Base-by-base conservation (phyloP, 2,888 invertebrate species). In the Epinotia demarniana region DNA sequence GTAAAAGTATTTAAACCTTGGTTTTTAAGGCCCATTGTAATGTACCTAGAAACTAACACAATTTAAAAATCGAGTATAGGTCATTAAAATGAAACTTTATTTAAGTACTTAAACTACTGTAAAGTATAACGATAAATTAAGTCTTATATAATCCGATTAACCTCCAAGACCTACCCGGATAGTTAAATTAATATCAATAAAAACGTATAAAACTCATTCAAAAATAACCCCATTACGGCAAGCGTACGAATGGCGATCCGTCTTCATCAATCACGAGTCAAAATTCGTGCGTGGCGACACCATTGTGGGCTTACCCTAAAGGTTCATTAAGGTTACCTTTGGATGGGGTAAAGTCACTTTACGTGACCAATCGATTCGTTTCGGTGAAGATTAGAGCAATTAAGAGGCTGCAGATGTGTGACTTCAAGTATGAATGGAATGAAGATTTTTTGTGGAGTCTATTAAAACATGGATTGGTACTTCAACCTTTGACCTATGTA, bases 261-360 rank as follows among this genome's bases (percentile, higher is more conserved):
- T 87, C 87, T 82, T 82, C 84, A 87, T 87, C 86, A 81, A 84
- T 87, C 87, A 86, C 49, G 16, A 8, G 55, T 11, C 64, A 81
- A 81, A 81, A 83, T 83, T 82, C 83, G 58, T 70, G 77, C 78
- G 77, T 57, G 73, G 72, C 68, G 72, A 62, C 80, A 66, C 58
- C 79, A 82, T 85, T 83, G 82, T 85, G 33, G 23, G 60, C 68
- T 78, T 76, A 81, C 84, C 83, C 83, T 81, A 81, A 78, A 78
- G 78, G 76, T 81, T 83, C 80, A 85, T 84, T 84, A 85, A 78
- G 74, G 78, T 79, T 78, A 80, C 78, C 79, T 77, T 67, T 75
- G 66, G 46, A 57, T 68, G 77, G 77, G 60, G 61, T 69, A 76
- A 76, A 73, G 57, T 64, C 61, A 66, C 76, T 80, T 80, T 81